These are phyloP conservation scores for Conger conger DNA, from an alignment of 2,113 vertebrate genomes.

Conservation along the genomic window DNA sequence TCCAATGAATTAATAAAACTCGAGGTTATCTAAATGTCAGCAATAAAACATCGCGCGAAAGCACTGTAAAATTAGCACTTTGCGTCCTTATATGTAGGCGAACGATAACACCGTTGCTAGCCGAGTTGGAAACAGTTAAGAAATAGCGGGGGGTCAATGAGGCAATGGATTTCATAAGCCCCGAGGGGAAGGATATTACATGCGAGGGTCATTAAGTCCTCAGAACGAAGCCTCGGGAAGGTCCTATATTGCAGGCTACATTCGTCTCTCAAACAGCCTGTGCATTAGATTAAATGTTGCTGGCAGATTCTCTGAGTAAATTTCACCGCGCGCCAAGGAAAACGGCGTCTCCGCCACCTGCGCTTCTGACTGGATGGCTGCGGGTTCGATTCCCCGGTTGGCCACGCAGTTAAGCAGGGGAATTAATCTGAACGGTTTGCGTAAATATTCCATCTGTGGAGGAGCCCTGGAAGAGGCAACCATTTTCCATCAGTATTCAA, in stretches of 20 bases:
- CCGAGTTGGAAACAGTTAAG: not conserved
- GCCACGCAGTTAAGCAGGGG: not conserved
- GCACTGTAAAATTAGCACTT: not conserved
- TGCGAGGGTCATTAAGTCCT: not conserved
- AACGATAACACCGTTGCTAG: slow-evolving; percentile 7
- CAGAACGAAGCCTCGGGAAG: too few species aligned
- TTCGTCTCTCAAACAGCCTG: not conserved
- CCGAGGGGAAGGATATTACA: not conserved
- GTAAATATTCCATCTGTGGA: not conserved
- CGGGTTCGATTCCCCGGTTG: not conserved
- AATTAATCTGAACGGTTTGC: not conserved
- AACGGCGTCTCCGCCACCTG: too few species aligned
- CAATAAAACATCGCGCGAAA: not conserved
- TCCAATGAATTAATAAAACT: slow-evolving; percentile 11
- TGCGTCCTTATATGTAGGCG: not conserved
- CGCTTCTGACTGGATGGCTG: not conserved
- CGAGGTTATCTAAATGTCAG: not conserved
- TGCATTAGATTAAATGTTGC: not conserved
- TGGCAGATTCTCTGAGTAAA: not conserved
- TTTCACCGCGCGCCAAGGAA: not conserved
- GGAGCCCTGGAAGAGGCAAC: not conserved
- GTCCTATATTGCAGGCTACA: not conserved
- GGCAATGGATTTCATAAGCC: not conserved
- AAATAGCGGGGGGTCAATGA: not conserved
- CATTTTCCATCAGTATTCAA: not conserved